Conservation (phyloP, 2,113 vertebrate genomes). For the Triplophysa rosa region DNA sequence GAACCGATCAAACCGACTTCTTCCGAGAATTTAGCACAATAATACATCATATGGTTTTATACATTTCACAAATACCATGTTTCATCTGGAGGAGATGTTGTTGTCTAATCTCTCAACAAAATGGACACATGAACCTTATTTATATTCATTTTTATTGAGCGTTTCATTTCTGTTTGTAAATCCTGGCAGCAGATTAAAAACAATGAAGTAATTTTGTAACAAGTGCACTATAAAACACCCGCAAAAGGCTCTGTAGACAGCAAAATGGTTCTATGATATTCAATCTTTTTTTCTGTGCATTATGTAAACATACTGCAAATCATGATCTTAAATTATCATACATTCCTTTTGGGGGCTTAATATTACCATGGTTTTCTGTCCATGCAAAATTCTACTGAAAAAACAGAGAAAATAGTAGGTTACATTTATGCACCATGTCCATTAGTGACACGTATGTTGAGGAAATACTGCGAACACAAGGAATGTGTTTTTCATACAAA, state of each 20-base stretch:
- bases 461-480: constrained; percentile 2
- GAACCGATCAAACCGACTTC: background rate
- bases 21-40: background rate
- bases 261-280: too few species aligned
- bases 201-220: too few species aligned
- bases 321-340: too few species aligned
- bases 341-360: background rate
- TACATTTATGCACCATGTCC: constrained; percentile 6
- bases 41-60: constrained; percentile 11
- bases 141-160: background rate
- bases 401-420: constrained; percentile 11
- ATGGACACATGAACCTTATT: background rate
- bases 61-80: background rate
- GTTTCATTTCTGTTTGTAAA: constrained; percentile 15
- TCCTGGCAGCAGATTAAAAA: background rate
- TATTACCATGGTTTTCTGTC: background rate
- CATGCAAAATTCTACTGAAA: background rate
- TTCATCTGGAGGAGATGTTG: constrained; percentile 5
- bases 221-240: too few species aligned
- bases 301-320: background rate
- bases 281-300: too few species aligned
- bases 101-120: background rate
- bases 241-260: too few species aligned
- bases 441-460: background rate
- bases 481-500: constrained; percentile 43